Percentiles rank a stretch among this genome's conserved stretches.
phyloP scores from a whole-genome alignment of 2,888 invertebrate species.

The Nomada goodeniana region DNA sequence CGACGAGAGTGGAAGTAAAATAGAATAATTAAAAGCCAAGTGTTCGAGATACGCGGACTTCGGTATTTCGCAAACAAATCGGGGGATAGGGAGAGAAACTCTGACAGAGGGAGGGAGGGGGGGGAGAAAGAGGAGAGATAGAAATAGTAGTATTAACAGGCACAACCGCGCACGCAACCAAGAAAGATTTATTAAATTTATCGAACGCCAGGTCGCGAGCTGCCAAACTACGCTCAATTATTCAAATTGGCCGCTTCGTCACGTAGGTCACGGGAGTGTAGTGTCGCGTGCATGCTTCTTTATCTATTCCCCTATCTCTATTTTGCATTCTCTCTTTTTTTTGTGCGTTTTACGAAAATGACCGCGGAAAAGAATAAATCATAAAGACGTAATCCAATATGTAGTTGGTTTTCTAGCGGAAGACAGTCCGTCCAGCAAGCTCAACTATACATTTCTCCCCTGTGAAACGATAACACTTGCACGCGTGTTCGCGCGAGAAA shows the following conservation, averaged over 20 bases:
- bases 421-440: constrained; percentile 47
- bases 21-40: constrained; percentile 58
- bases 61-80: constrained; percentile 43
- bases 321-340: not conserved
- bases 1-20: constrained; percentile 38
- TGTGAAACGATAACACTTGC: not conserved
- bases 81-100: not conserved
- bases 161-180: constrained; percentile 42
- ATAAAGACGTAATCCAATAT: constrained; percentile 54
- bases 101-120: not conserved
- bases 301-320: not conserved
- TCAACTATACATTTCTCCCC: constrained; percentile 33
- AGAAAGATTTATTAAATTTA: constrained; percentile 60
- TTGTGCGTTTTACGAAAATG: constrained; percentile 18
- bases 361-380: constrained; percentile 47
- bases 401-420: constrained; percentile 50
- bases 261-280: constrained; percentile 40
- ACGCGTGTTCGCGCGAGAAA: constrained; percentile 15
- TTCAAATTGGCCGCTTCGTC: constrained; percentile 62
- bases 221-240: constrained; percentile 64
- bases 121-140: not conserved
- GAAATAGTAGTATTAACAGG: constrained; percentile 47
- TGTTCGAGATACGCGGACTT: constrained; percentile 18
- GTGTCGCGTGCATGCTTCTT: not conserved
- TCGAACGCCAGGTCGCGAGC: constrained; percentile 53